Evolutionary conservation across 2,888 invertebrate species (phyloP).

Genomic region (Ormyrus nitidulus): DNA sequence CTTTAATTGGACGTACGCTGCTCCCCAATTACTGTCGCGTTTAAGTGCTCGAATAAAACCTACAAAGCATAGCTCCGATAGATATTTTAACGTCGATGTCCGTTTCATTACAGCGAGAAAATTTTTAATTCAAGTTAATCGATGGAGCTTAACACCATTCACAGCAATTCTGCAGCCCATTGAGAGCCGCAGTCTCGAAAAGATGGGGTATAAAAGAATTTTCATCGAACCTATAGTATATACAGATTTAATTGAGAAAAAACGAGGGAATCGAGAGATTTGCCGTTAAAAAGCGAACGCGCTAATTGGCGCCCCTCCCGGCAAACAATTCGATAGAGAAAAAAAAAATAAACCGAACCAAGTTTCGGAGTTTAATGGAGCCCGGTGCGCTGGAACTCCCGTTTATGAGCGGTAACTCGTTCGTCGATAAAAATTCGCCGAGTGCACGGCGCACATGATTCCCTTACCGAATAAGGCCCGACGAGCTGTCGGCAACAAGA

Average conservation of each 20-base stretch:
- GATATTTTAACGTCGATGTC: too few species aligned
- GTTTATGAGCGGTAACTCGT: slow-evolving; percentile 30
- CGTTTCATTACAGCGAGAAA: too few species aligned
- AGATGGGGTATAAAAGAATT: too few species aligned
- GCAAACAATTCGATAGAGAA: neutral
- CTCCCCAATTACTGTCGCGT: slow-evolving; percentile 56
- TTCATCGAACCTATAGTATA: too few species aligned
- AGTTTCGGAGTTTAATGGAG: neutral
- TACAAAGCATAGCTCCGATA: slow-evolving; percentile 36
- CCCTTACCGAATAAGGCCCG: neutral
- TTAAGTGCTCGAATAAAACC: too few species aligned
- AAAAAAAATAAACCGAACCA: neutral
- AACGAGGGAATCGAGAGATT: too few species aligned
- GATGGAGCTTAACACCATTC: too few species aligned
- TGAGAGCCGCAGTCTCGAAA: too few species aligned
- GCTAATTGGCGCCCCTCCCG: neutral
- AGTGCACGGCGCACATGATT: neutral
- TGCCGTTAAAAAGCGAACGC: too few species aligned
- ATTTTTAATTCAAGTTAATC: too few species aligned
- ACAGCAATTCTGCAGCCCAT: too few species aligned
- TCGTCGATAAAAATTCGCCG: slow-evolving; percentile 35
- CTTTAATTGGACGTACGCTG: slow-evolving; percentile 51
- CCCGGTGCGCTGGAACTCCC: neutral
- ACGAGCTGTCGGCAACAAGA: slow-evolving; percentile 28
- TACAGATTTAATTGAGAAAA: too few species aligned